A percentile compares a stretch with the other conserved stretches of the same genome.
Evolutionary conservation across 2,888 invertebrate species (phyloP).

Genomic region (Sthenelais limicola): DNA sequence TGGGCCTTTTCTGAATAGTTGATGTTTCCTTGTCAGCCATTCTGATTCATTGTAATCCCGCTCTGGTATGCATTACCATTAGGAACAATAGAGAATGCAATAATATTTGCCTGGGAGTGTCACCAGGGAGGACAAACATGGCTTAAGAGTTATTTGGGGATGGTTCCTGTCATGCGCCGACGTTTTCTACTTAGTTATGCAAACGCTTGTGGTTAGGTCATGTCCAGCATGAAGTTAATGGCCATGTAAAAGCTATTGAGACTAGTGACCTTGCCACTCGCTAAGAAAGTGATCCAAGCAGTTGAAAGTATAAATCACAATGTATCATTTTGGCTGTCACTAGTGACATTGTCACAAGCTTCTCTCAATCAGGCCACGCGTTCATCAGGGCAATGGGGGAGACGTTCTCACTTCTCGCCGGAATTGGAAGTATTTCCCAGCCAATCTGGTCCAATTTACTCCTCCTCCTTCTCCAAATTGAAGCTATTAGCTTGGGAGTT

Average conservation of each 20-base stretch:
- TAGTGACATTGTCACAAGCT: not conserved
- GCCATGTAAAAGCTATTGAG: conserved; percentile 26
- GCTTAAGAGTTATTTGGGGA: too few relatives aligned
- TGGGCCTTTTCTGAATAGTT: too few relatives aligned
- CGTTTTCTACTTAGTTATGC: too few relatives aligned
- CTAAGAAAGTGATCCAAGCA: not conserved
- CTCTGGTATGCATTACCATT: too few relatives aligned
- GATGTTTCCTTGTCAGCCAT: too few relatives aligned
- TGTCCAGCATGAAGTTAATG: conserved; percentile 1
- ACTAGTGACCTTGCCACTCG: conserved; percentile 3
- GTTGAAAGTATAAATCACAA: conserved; percentile 16
- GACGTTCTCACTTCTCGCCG: too few relatives aligned
- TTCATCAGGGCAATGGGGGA: too few relatives aligned
- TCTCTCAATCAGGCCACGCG: too few relatives aligned
- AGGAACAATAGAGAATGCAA: not conserved
- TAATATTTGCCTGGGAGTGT: not conserved
- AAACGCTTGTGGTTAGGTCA: not conserved
- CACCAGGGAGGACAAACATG: too few relatives aligned
- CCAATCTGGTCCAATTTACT: conserved; percentile 33
- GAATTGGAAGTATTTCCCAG: conserved; percentile 31
- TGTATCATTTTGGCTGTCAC: conserved; percentile 23
- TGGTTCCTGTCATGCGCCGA: too few relatives aligned
- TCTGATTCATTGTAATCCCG: too few relatives aligned
- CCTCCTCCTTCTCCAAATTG: conserved; percentile 10
- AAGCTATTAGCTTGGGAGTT: conserved; percentile 24